Base-by-base conservation (phyloP, 37 sponge, comb jelly and placozoan species). In the Haliclona indistincta region DNA sequence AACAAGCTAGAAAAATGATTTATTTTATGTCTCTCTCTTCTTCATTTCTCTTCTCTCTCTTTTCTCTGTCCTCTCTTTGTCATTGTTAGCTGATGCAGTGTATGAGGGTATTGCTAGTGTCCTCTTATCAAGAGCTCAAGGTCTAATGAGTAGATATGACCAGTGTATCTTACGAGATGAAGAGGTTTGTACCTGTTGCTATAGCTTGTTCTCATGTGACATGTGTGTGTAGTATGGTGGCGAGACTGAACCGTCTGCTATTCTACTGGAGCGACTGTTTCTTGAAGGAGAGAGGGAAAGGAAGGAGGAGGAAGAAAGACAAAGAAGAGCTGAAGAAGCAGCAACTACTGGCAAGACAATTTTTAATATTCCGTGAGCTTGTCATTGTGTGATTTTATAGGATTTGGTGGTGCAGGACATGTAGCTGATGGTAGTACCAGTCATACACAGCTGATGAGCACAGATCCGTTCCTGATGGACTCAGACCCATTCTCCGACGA, bases 41-140 rank as follows among this genome's bases (percentile, higher is more conserved):
- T 49, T 49, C 17, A 11, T 49, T 19, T 49, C 52, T 49, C 52
- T 49, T 49, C 52, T 19, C 52, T 49, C 52, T 26, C 29, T 60
- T 10, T 60, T 10, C 62, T 43, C 2, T 55, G 40, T 36, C 8
- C 22, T 2, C 56, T 4, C 28, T 17, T 23, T 75, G 49, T 76
- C 5, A n/a, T 3, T 67, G 0, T 2, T 51, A 85, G 85, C 85
- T 64, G 85, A 85, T 78, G 85, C 85, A 42, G 85, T 85, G 67
- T 77, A 69, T 63, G 85, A 85, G 56, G 77, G 85, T 51, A 78
- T 85, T 40, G 85, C 85, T 33, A 65, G 71, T 30, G 78, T 85
- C 5, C 67, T 85, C 66, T 33, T 85, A 49, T 85, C 85, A 23
- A 53, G 85, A 3, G 64, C 78, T 36, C 52, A 63, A 53, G 85